phyloP scores from a whole-genome alignment of 2,113 vertebrate genomes.

The Oenanthe oenanthe region DNA sequence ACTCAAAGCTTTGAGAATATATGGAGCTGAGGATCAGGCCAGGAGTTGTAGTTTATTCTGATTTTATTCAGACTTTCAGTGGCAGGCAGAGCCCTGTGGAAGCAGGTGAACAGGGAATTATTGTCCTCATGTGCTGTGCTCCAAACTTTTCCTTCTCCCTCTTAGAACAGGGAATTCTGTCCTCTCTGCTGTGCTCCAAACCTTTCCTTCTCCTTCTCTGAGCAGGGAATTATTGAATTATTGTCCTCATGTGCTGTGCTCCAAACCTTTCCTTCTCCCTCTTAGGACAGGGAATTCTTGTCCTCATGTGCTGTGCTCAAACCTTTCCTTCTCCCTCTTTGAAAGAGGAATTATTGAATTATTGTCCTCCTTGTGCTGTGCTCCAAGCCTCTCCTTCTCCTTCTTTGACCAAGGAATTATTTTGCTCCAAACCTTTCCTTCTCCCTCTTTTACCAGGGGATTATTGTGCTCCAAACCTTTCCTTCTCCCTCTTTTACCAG shows the following conservation, averaged over 20 bases:
- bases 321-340: neutral
- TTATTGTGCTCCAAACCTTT: too few relatives aligned
- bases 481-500: neutral
- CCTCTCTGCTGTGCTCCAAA: too few relatives aligned
- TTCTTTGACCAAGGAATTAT: too few relatives aligned
- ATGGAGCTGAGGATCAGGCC: neutral
- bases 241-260: neutral
- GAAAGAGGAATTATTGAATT: neutral
- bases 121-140: neutral
- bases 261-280: neutral
- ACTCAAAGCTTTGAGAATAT: neutral
- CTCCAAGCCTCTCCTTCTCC: neutral
- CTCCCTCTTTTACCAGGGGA: too few relatives aligned
- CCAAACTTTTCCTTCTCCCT: neutral
- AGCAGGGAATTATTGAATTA: neutral
- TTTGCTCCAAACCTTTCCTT: neutral
- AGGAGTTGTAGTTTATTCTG: neutral
- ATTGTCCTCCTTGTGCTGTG: too few relatives aligned
- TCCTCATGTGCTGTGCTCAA: too few relatives aligned
- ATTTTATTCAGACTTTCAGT: neutral
- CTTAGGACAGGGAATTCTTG: too few relatives aligned
- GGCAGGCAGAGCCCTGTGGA: neutral
- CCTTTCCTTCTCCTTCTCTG: neutral
- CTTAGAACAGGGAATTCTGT: too few relatives aligned
- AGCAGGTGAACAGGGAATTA: neutral